These are phyloP conservation scores for Heterochromis multidens DNA, from an alignment of 2,113 vertebrate species.

Conservation along the genomic window DNA sequence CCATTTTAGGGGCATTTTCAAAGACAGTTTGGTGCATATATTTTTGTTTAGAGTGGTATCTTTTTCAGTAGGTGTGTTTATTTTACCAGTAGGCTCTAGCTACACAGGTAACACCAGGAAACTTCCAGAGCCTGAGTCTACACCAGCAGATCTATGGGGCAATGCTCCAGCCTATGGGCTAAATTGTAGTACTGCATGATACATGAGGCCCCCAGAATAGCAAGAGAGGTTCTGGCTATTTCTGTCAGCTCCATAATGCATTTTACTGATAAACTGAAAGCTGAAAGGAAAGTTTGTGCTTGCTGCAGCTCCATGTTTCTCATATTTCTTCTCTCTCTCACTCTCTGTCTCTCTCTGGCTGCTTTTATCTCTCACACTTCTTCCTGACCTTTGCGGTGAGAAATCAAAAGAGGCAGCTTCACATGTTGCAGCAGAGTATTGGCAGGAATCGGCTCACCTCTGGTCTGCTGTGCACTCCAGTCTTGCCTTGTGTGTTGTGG, in stretches of 20 bases:
- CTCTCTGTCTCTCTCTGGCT: neutral
- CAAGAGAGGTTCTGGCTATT: slow-evolving; percentile 35
- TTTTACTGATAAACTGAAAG: slow-evolving; percentile 28
- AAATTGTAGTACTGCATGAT: slow-evolving; percentile 33
- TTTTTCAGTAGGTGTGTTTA: neutral
- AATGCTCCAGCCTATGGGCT: slow-evolving; percentile 11
- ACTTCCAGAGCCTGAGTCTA: neutral
- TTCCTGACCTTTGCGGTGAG: slow-evolving; percentile 28
- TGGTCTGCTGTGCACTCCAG: neutral
- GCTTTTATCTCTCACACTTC: neutral
- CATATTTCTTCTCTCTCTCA: neutral
- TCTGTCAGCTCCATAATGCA: slow-evolving; percentile 40
- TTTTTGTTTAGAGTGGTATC: neutral
- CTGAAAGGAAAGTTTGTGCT: neutral
- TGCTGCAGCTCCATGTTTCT: neutral
- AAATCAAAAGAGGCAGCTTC: neutral
- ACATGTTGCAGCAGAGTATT: neutral
- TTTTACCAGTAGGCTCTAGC: neutral
- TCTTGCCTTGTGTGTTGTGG: neutral
- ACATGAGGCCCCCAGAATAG: slow-evolving; percentile 36
- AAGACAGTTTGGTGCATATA: neutral
- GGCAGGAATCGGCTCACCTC: neutral
- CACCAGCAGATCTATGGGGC: neutral
- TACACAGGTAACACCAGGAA: neutral
- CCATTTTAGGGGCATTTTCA: neutral